Base-by-base conservation (phyloP, 1,140 invertebrate species). In the Scylla paramamosain region DNA sequence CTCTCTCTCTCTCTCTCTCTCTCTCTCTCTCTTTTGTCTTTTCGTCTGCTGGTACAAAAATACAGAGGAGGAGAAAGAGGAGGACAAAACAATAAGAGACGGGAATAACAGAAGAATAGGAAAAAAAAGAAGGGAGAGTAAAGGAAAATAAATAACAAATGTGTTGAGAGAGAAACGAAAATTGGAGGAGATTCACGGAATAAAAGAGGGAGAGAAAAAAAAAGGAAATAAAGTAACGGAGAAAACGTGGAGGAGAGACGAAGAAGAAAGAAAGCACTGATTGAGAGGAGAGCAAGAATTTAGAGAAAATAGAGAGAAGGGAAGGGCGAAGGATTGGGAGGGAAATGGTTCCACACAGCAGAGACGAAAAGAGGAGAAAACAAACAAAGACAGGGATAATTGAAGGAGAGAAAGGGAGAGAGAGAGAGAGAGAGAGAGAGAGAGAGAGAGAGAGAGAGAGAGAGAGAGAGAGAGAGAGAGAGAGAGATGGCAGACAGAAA, bases 361-460 rank as follows among this genome's bases (percentile, higher is more conserved):
- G n/a, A 77, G 25, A 77, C 20, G n/a, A n/a, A 77, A n/a, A n/a
- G 25, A n/a, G 52, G 52, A 39, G 39, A 59, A 59, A 20, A 59
- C 52, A 59, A 59, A 59, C 52, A 59, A 59, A 59, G 12, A 59
- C 52, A 59, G 12, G 52, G 52, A 59, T 59, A 59, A 59, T 59
- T 59, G 52, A 59, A 59, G 16, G 67, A 77, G 67, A 77, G 67
- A 77, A 20, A 77, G 67, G n/a, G 67, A 77, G 67, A 77, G 67
- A 77, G 67, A 77, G 67, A 77, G 67, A 77, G 67, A 77, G 67
- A 77, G 67, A 77, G 16, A 77, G 67, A 77, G 25, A 77, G 67
- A 77, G 67, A 77, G 67, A 77, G 67, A 77, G 67, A 77, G 67
- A 77, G 67, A 77, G n/a, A n/a, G 67, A n/a, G 67, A 59, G 52